Evolutionary conservation across 2,888 invertebrate species (phyloP), one percentile per base, ranked within the genome.

Genomic region (Oligia fasciuncula): DNA sequence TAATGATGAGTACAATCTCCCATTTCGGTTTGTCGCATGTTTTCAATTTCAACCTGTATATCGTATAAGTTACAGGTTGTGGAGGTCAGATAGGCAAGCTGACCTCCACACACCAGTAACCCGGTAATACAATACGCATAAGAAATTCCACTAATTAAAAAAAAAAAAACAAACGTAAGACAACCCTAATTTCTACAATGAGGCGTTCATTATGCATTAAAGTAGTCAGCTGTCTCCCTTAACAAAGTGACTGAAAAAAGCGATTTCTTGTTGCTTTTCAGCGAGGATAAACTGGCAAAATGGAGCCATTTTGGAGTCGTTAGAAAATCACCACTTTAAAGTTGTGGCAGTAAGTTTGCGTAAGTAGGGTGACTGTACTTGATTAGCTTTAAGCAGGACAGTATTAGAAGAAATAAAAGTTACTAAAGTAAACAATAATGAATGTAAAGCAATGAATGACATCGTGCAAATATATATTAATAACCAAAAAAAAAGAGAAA

Each of bases 271-370:
- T 75, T 62, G 79, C 65, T 73, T 84, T 78, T 77, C 69, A 76
- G 35, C 17, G 76, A 73, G 82, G 85, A 89, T 87, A 88, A 88
- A 87, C 76, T 84, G 49, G 82, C 62, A 81, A 76, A 89, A 88
- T 85, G 84, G 65, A 77, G 87, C 83, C 85, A 90, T 90, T 90
- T 89, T 80, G 85, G 88, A 86, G 85, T 89, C 89, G 89, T 91
- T 91, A 90, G 87, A 87, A 88, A 90, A 90, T 90, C 90, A 89
- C 88, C 87, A 87, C 91, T 90, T 87, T 87, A 85, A 89, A 90
- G 84, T 84, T 71, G 81, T 73, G 84, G 87, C 89, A 81, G 84
- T 85, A 86, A 89, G 85, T 89, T 89, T 88, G 87, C 83, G 76
- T 69, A 54, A 19, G 76, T 87, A 85, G 78, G 79, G 86, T 81